phyloP scores from a whole-genome alignment of 2,797 vertebrate species.

The Aldrovandia affinis region DNA sequence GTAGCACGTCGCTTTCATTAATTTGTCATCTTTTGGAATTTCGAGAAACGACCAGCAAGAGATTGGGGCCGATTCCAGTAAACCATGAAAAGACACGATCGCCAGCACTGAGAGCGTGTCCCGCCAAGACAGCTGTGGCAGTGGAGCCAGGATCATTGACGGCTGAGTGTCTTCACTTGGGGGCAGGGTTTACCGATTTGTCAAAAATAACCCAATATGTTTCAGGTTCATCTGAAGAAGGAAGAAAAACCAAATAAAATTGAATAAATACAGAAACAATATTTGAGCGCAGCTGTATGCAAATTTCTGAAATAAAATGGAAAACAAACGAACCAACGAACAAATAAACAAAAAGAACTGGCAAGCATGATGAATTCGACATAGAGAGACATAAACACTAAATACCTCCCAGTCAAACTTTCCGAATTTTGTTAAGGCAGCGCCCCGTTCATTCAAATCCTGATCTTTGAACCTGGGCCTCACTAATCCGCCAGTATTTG shows the following conservation, averaged over 20 bases:
- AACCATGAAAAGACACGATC: constrained; percentile 54
- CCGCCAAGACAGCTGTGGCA: constrained; percentile 63
- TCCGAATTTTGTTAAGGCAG: no score
- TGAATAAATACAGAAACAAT: not conserved
- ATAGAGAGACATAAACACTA: not conserved
- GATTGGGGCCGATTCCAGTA: constrained; percentile 70
- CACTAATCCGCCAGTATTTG: not conserved
- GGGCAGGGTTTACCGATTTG: not conserved
- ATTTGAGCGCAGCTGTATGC: not conserved
- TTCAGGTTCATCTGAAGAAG: not conserved
- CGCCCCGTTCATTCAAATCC: not conserved
- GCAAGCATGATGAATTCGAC: not conserved
- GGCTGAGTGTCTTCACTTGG: not conserved
- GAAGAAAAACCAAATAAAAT: not conserved
- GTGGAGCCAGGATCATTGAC: not conserved
- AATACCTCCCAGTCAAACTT: no score
- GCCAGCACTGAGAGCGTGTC: constrained; percentile 67
- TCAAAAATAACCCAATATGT: not conserved
- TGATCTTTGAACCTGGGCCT: not conserved
- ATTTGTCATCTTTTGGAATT: constrained; percentile 72
- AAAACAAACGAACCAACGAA: no score
- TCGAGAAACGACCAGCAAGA: constrained; percentile 68
- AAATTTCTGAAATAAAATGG: not conserved
- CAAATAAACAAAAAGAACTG: no score
- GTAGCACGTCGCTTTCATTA: constrained; percentile 66